A percentile compares a stretch with the other conserved stretches of the same genome.
Evolutionary conservation across 2,113 vertebrate species (phyloP).

Genomic region (Lipotes vexillifer): DNA sequence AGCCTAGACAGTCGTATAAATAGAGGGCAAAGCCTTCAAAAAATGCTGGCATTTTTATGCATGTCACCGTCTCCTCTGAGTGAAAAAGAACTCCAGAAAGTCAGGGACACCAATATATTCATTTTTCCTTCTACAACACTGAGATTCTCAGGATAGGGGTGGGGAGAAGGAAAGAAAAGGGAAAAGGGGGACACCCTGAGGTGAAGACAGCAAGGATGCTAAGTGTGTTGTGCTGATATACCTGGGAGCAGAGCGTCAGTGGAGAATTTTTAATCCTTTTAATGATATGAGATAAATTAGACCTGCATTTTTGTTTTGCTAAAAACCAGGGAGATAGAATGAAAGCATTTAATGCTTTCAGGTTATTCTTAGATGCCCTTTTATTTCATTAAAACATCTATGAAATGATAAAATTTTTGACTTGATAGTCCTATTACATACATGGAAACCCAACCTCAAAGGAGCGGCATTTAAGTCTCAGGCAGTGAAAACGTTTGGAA

Average conservation of each 20-base stretch:
- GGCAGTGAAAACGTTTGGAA: neutral
- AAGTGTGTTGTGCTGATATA: too few species aligned
- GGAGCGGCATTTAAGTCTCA: neutral
- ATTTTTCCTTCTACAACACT: neutral
- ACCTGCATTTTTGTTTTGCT: neutral
- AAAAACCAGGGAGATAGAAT: neutral
- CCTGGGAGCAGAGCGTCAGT: neutral
- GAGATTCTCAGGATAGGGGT: neutral
- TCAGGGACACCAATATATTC: neutral
- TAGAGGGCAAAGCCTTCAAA: neutral
- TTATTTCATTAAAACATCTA: neutral
- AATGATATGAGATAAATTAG: neutral
- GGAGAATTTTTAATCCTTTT: neutral
- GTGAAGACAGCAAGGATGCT: neutral
- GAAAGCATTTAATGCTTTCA: neutral
- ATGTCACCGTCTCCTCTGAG: neutral
- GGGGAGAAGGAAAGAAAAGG: neutral
- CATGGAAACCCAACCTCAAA: neutral
- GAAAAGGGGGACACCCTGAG: neutral
- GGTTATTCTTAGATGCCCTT: neutral
- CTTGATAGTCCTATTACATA: neutral
- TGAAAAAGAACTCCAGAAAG: neutral
- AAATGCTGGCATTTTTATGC: neutral
- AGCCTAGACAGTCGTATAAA: neutral
- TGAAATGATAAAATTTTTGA: neutral